Percentiles rank a stretch among this genome's conserved stretches.
Conservation (phyloP, 2,888 invertebrate genomes). For the Orgyia antiqua region DNA sequence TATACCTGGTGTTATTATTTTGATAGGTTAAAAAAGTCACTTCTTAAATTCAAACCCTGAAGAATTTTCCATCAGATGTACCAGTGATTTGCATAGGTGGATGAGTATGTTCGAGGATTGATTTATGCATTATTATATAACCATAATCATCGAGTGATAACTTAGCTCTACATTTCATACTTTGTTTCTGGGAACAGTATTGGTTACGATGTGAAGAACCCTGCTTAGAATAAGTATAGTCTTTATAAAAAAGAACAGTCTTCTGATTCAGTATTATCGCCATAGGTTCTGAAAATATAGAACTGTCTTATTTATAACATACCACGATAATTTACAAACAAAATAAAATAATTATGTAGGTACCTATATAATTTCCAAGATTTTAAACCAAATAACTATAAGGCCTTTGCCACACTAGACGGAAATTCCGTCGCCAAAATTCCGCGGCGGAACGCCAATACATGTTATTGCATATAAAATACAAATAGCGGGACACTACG, state of each 20-base stretch:
- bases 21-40: no score
- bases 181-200: slow-evolving; percentile 16
- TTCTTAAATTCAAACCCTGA: no score
- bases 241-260: slow-evolving; percentile 14
- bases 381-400: no score
- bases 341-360: no score
- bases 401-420: background rate
- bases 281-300: background rate
- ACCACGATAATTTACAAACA: no score
- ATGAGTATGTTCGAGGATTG: slow-evolving; percentile 10
- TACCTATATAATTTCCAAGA: no score
- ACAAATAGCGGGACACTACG: background rate
- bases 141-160: slow-evolving; percentile 13
- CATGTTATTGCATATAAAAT: background rate
- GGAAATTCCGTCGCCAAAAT: no score
- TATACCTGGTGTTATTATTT: no score
- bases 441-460: no score
- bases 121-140: background rate
- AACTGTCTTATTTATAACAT: no score
- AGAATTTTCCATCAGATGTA: background rate
- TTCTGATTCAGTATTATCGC: slow-evolving; percentile 4
- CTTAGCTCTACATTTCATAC: slow-evolving; percentile 18
- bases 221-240: slow-evolving; percentile 18
- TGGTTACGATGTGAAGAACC: slow-evolving; percentile 4
- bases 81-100: background rate